These are phyloP conservation scores for Danaus plexippus DNA, from an alignment of 1,140 invertebrate species.

Conservation along the genomic window DNA sequence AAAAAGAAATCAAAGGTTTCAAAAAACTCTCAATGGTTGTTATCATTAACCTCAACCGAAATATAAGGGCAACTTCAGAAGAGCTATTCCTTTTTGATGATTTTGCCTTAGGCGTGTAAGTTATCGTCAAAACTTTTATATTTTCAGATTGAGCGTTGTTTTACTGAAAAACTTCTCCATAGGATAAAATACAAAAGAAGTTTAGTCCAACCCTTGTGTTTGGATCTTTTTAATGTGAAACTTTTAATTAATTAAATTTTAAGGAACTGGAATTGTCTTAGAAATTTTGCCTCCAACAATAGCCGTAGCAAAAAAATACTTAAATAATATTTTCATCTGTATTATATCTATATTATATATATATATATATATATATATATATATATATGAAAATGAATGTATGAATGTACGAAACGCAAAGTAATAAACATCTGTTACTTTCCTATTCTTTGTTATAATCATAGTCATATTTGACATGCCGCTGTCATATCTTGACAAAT, in stretches of 20 bases:
- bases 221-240: constrained; percentile 55
- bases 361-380: too few species aligned
- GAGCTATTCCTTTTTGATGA: too few species aligned
- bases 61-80: too few species aligned
- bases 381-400: too few species aligned
- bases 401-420: too few species aligned
- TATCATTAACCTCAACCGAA: too few species aligned
- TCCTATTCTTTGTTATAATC: not conserved
- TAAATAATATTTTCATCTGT: too few species aligned
- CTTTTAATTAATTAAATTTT: constrained; percentile 66
- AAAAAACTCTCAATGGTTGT: not conserved
- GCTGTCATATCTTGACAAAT: constrained; percentile 21
- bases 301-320: not conserved
- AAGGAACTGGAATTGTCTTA: constrained; percentile 22
- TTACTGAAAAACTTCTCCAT: constrained; percentile 57
- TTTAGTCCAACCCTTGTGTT: constrained; percentile 51
- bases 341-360: too few species aligned
- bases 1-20: not conserved
- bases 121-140: constrained; percentile 67
- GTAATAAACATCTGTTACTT: too few species aligned
- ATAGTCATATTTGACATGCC: constrained; percentile 2
- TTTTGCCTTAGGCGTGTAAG: constrained; percentile 52
- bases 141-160: constrained; percentile 61
- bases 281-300: constrained; percentile 1
- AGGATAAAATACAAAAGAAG: constrained; percentile 65